Evolutionary conservation across 2,113 vertebrate genomes (phyloP), one percentile per base, ranked within the genome.

Genomic region (Myotis davidii): DNA sequence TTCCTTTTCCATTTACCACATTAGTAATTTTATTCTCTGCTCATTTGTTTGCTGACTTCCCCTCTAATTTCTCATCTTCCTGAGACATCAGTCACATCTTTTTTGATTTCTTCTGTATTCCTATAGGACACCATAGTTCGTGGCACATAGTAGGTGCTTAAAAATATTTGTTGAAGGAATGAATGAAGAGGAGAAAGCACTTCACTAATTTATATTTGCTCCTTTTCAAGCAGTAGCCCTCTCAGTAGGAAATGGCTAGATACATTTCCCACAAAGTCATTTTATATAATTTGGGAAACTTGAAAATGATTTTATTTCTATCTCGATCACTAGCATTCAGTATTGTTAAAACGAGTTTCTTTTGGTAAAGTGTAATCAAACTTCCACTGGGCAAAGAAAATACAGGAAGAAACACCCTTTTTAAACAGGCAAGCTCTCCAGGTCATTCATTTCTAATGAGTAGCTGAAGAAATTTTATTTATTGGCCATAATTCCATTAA

Each of bases 371-470:
- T 81, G 61, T 52, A 97, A 23, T 67, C 79, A 91, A 61, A 93
- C 11, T 74, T 83, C 48, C 61, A 86, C 50, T 94, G 56, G 78
- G 61, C 70, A 94, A 91, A 61, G 59, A 11, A 61, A 61, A 86
- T 79, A 96, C 92, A 84, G 79, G 83, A 96, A 94, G 70, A 92
- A 98, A 95, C 77, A 73, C 92, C 88, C 74, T 95, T 98, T 97
- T 96, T 89, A 98, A 98, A 96, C 54, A 98, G 84, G 65, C 61
- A 79, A 52, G 37, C 59, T 85, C 52, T 23, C 16, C 17, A 13
- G 29, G 4, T 83, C 81, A 81, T 96, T 98, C 95, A 79, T 90
- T 97, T 94, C 77, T 76, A 96, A 97, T 98, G 96, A 98, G 88
- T 87, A 96, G 17, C 74, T 97, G 92, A 96, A 98, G 88, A 39